These are phyloP conservation scores for Plebejus anna DNA, from an alignment of 2,888 invertebrate species.

Conservation along the genomic window DNA sequence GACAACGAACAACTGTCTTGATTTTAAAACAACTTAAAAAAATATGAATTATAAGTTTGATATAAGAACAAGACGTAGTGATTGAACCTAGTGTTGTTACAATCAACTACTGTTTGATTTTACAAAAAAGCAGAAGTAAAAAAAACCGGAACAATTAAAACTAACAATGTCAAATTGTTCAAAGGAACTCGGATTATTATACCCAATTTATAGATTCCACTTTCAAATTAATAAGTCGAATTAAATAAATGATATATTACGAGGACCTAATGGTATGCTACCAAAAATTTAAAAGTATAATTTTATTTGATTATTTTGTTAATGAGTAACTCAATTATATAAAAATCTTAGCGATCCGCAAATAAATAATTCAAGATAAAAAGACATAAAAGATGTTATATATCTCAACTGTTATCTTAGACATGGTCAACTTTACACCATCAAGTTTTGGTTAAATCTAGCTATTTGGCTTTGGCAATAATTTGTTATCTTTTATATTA, in stretches of 20 bases:
- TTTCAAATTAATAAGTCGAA: slow-evolving; percentile 18
- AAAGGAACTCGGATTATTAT: neutral
- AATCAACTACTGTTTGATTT: too few relatives aligned
- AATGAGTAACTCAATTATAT: slow-evolving; percentile 26
- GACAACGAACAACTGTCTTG: neutral
- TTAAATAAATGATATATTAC: slow-evolving; percentile 1
- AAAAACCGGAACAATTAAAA: neutral
- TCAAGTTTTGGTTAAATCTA: neutral
- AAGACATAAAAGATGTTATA: neutral
- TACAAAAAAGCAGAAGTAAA: neutral
- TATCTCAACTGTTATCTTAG: neutral
- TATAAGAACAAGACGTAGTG: neutral
- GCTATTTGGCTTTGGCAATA: neutral
- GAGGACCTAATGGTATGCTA: slow-evolving; percentile 15
- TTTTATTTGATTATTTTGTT: slow-evolving; percentile 24
- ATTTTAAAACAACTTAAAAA: neutral
- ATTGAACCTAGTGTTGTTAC: too few relatives aligned
- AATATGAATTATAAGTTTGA: neutral
- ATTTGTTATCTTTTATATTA: neutral
- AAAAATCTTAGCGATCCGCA: slow-evolving; percentile 8
- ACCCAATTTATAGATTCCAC: neutral
- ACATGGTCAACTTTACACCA: neutral
- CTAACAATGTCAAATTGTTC: neutral
- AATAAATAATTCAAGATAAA: neutral
- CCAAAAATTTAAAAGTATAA: slow-evolving; percentile 20